Evolutionary conservation across 2,113 vertebrate genomes (phyloP).

Genomic region (Rostratula benghalensis): DNA sequence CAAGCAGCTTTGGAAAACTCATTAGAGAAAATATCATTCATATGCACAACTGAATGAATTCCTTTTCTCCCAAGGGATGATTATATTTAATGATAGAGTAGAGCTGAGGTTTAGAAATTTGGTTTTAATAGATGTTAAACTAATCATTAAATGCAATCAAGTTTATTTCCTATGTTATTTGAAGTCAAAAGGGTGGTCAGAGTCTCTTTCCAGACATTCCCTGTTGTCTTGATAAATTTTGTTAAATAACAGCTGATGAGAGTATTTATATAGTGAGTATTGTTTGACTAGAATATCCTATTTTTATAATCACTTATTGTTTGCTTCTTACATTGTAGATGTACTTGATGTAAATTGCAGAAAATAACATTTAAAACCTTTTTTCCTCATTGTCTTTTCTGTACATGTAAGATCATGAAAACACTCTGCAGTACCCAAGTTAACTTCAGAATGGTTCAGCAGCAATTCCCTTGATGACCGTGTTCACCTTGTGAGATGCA

Average conservation of each 20-base stretch:
- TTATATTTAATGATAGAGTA: conserved; percentile 20
- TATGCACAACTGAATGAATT: neutral
- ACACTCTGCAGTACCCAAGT: neutral
- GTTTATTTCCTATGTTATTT: conserved; percentile 14
- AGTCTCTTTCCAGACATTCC: neutral
- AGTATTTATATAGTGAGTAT: neutral
- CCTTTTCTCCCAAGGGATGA: neutral
- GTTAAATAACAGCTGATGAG: neutral
- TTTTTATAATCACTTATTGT: neutral
- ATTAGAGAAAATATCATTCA: conserved; percentile 3
- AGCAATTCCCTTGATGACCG: conserved; percentile 4
- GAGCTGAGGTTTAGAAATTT: conserved; percentile 16
- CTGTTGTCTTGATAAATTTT: neutral
- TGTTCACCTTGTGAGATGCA: conserved; percentile 2
- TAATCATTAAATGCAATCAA: conserved; percentile 13
- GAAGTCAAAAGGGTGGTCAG: neutral
- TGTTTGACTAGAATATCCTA: neutral
- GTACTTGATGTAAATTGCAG: conserved; percentile 35
- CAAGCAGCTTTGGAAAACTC: conserved; percentile 23
- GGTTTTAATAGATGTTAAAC: conserved; percentile 34
- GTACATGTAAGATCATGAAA: neutral
- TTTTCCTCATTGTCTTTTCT: conserved; percentile 39
- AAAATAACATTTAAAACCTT: neutral
- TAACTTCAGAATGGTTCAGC: conserved; percentile 3
- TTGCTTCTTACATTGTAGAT: neutral